These are phyloP conservation scores for Phoebastria nigripes DNA, from an alignment of 2,797 vertebrate species.

Conservation along the genomic window DNA sequence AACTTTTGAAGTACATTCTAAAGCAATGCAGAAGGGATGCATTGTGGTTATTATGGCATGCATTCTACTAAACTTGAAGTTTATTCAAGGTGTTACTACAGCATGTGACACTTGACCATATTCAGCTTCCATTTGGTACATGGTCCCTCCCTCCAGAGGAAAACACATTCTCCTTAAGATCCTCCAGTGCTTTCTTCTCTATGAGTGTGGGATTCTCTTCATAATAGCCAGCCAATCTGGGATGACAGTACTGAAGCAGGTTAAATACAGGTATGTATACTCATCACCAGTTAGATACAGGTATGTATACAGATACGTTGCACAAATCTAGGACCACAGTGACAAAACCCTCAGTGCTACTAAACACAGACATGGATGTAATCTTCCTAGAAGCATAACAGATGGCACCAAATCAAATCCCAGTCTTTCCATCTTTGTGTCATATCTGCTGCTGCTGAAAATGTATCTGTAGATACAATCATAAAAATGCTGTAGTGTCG, in stretches of 20 bases:
- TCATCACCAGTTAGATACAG: background rate
- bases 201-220: background rate
- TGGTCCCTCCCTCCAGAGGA: rapidly evolving
- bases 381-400: background rate
- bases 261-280: background rate
- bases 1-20: background rate
- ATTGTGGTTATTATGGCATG: background rate
- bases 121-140: background rate
- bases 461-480: background rate
- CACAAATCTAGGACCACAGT: background rate
- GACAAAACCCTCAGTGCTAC: background rate
- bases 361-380: background rate
- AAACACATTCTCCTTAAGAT: background rate
- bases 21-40: background rate
- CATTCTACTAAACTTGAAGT: background rate
- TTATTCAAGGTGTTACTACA: background rate
- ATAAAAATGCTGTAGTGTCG: background rate
- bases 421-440: background rate
- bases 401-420: background rate
- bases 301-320: rapidly evolving
- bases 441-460: background rate
- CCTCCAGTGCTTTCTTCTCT: background rate
- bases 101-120: rapidly evolving
- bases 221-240: background rate
- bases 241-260: background rate